Percentiles rank a stretch among this genome's conserved stretches.
Evolutionary conservation across 2,113 vertebrate genomes (phyloP).

Genomic region (rat (Rattus norvegicus)): DNA sequence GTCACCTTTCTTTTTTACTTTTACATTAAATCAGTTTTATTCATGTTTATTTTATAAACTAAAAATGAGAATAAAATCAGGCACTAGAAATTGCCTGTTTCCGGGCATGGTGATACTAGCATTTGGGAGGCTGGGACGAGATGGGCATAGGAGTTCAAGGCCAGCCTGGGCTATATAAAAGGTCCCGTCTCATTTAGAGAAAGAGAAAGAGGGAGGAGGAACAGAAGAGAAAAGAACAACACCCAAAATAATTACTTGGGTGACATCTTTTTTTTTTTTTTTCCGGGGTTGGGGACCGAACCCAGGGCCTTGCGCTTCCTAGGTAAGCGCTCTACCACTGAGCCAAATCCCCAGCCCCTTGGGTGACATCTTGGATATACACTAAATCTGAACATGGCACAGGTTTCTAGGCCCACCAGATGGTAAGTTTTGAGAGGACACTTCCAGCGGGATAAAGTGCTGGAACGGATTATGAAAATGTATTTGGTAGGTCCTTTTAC

Average conservation of each 20-base stretch:
- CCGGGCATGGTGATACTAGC: background rate
- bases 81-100: conserved; percentile 13
- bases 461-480: background rate
- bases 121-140: background rate
- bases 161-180: background rate
- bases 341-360: too few relatives aligned
- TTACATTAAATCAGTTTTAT: background rate
- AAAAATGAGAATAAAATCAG: conserved; percentile 9
- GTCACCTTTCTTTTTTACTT: background rate
- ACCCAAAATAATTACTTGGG: background rate
- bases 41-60: conserved; percentile 37
- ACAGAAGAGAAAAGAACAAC: background rate
- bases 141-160: background rate
- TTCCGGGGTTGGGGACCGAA: too few relatives aligned
- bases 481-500: background rate
- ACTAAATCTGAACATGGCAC: background rate
- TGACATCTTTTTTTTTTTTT: too few relatives aligned
- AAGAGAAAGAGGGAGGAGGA: background rate
- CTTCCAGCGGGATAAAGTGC: background rate
- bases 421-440: background rate
- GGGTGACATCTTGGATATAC: background rate
- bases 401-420: background rate
- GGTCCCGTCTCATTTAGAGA: background rate
- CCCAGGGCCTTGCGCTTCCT: too few relatives aligned
- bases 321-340: too few relatives aligned